These are phyloP conservation scores for Phyllotis vaccarum DNA, from an alignment of 2,797 vertebrate species.

Conservation along the genomic window DNA sequence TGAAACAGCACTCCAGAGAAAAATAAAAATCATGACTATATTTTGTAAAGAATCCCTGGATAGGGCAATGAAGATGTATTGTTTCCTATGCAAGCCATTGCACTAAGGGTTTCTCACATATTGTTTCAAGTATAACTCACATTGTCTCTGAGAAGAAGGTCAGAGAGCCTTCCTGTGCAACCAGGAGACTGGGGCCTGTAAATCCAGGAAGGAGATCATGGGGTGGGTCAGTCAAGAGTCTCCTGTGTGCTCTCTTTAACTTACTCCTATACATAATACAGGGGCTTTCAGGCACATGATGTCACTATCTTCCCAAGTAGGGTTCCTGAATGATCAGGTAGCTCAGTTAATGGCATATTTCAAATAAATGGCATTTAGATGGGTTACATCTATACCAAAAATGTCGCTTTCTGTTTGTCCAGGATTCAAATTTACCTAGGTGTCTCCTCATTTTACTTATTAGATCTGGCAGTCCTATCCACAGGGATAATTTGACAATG, in stretches of 20 bases:
- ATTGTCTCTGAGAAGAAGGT: not conserved
- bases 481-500: not conserved
- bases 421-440: not conserved
- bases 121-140: not conserved
- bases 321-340: not conserved
- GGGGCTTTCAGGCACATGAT: not conserved
- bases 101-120: not conserved
- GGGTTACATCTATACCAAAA: not conserved
- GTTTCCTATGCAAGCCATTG: no score
- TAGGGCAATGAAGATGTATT: not conserved
- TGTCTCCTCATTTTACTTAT: not conserved
- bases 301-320: not conserved
- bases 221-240: not conserved
- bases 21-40: not conserved
- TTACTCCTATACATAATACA: not conserved
- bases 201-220: not conserved
- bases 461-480: not conserved
- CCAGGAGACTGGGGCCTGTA: not conserved
- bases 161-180: not conserved
- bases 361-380: not conserved
- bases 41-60: not conserved
- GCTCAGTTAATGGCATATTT: not conserved
- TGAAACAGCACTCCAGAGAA: constrained; percentile 6
- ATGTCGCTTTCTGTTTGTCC: constrained; percentile 26
- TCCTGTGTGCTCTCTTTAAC: not conserved